These are phyloP conservation scores for Aspidapion aeneum DNA, from an alignment of 2,888 invertebrate genomes.

Conservation along the genomic window DNA sequence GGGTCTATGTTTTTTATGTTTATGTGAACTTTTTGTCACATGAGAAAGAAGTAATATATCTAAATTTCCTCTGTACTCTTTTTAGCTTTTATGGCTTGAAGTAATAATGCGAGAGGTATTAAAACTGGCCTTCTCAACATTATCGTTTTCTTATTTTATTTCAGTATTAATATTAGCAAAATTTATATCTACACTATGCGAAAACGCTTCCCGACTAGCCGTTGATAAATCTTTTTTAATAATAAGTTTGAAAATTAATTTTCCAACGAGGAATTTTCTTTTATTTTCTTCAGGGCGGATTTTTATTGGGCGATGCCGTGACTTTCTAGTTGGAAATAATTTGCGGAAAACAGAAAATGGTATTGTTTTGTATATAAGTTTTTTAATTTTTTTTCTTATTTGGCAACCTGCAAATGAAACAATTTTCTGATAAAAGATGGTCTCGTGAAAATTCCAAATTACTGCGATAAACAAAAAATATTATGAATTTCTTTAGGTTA, in stretches of 20 bases:
- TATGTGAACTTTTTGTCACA: too few species aligned
- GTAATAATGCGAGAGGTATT: too few species aligned
- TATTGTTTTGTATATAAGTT: not conserved
- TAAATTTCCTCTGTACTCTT: too few species aligned
- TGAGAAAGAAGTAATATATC: too few species aligned
- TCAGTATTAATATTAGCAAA: not conserved
- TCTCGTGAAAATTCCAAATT: not conserved
- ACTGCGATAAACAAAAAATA: too few species aligned
- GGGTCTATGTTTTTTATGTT: too few species aligned
- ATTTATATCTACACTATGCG: not conserved
- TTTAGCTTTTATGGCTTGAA: too few species aligned
- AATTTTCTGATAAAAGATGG: not conserved
- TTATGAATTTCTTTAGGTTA: too few species aligned
- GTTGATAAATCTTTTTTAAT: constrained; percentile 23
- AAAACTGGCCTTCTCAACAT: not conserved
- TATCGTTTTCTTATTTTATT: not conserved
- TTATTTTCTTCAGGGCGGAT: not conserved
- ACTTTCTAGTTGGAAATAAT: not conserved
- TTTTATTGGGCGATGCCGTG: not conserved
- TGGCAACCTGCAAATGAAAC: not conserved
- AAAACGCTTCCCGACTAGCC: not conserved
- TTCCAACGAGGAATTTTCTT: constrained; percentile 12
- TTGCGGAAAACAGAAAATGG: not conserved
- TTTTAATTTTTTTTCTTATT: not conserved
- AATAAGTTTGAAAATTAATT: constrained; percentile 19